Conservation (phyloP, 2,888 invertebrate species). For the Volucella bombylans region DNA sequence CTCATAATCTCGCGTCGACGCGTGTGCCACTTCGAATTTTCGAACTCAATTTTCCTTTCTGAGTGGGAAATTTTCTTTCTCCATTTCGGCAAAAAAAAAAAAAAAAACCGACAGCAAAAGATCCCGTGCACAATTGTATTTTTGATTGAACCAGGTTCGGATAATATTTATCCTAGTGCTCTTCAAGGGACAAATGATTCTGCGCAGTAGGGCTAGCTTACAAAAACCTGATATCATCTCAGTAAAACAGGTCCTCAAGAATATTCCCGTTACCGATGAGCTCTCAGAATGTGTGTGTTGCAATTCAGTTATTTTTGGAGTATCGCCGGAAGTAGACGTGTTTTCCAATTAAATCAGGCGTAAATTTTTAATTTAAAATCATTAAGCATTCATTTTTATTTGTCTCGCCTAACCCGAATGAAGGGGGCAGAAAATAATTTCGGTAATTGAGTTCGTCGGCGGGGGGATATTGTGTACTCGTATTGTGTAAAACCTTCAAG, state of each 20-base stretch:
- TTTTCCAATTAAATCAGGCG: conserved; percentile 62
- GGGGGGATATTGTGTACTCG: not conserved
- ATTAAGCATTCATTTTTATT: conserved; percentile 46
- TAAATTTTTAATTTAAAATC: conserved; percentile 53
- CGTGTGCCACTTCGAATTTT: conserved; percentile 55
- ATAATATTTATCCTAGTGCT: conserved; percentile 49
- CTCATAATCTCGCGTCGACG: conserved; percentile 42
- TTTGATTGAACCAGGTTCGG: conserved; percentile 63
- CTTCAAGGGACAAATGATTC: conserved; percentile 27
- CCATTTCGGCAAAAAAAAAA: conserved; percentile 12
- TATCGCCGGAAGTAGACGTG: conserved; percentile 76
- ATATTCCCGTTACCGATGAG: conserved; percentile 58
- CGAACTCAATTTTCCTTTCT: conserved; percentile 18
- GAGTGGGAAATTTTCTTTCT: not conserved
- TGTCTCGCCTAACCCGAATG: conserved; percentile 25
- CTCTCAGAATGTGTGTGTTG: conserved; percentile 67
- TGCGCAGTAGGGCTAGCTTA: conserved; percentile 41
- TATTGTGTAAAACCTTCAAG: not conserved
- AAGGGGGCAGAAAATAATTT: conserved; percentile 6
- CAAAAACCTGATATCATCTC: conserved; percentile 7
- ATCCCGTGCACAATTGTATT: conserved; percentile 46
- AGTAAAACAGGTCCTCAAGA: conserved; percentile 31
- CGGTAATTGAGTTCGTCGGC: conserved; percentile 29
- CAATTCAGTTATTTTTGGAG: conserved; percentile 75
- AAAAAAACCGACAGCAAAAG: conserved; percentile 8